Conservation (phyloP, 2,113 vertebrate genomes). For the Clarias macrocephalus region DNA sequence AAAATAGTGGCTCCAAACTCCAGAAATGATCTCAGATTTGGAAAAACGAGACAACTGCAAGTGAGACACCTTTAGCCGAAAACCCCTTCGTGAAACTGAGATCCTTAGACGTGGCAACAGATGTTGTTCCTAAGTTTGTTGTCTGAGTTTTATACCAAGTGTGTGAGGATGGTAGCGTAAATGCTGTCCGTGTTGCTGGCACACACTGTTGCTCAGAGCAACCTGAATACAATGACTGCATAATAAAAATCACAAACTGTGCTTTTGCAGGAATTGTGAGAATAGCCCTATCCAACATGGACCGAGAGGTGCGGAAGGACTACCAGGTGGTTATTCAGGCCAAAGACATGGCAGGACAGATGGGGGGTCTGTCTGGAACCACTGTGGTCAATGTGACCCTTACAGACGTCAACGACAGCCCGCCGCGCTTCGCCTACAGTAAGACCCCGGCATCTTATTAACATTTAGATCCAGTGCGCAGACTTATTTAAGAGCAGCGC, state of each 20-base stretch:
- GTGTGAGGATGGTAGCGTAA: neutral
- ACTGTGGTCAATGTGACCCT: slow-evolving; percentile 95
- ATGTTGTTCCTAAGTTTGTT: neutral
- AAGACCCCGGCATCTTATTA: slow-evolving; percentile 61
- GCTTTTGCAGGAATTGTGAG: slow-evolving; percentile 87
- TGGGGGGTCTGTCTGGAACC: slow-evolving; percentile 93
- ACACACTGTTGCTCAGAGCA: neutral
- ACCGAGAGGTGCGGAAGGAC: slow-evolving; percentile 94
- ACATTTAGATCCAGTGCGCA: neutral
- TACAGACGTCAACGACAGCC: slow-evolving; percentile 96
- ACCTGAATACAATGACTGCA: neutral
- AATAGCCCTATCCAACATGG: slow-evolving; percentile 95
- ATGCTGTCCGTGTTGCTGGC: neutral
- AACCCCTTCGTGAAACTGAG: neutral
- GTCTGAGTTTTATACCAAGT: neutral
- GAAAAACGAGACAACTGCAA: neutral
- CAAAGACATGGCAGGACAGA: slow-evolving; percentile 99
- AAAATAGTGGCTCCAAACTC: neutral
- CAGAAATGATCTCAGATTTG: neutral
- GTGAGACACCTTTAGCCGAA: too few species aligned
- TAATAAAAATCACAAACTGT: neutral
- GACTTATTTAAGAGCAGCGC: neutral
- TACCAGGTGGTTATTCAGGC: slow-evolving; percentile 97
- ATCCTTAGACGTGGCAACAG: neutral
- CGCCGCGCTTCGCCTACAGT: slow-evolving; percentile 93